phyloP scores from a whole-genome alignment of 2,888 invertebrate species.

The Hypselothyrea guttata region DNA sequence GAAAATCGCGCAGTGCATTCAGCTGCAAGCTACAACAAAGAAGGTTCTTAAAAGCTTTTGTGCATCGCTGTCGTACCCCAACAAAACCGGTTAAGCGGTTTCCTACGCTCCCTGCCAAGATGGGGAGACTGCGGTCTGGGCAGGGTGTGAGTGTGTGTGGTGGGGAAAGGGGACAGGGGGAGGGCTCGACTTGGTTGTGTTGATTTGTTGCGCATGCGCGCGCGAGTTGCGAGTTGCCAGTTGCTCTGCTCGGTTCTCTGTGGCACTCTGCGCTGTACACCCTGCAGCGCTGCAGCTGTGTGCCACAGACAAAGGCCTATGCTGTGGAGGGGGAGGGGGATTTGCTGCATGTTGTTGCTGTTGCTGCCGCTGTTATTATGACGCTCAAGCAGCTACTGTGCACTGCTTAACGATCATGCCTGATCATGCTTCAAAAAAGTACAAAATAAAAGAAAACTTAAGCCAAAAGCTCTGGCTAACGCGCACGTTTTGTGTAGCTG shows the following conservation, averaged over 20 bases:
- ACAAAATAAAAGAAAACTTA: slow-evolving; percentile 35
- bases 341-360: slow-evolving; percentile 60
- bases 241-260: slow-evolving; percentile 37
- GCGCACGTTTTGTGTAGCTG: slow-evolving; percentile 65
- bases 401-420: slow-evolving; percentile 78
- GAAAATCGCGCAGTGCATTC: slow-evolving; percentile 45
- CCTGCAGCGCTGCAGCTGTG: slow-evolving; percentile 76
- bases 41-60: slow-evolving; percentile 75
- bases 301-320: slow-evolving; percentile 45
- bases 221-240: slow-evolving; percentile 43
- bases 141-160: neutral
- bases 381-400: slow-evolving; percentile 76
- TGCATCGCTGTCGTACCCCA: slow-evolving; percentile 55
- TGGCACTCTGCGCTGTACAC: slow-evolving; percentile 52
- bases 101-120: slow-evolving; percentile 44
- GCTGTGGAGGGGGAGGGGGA: slow-evolving; percentile 1
- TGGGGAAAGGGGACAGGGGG: neutral
- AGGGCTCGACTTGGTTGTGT: slow-evolving; percentile 45
- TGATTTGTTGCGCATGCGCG: slow-evolving; percentile 73
- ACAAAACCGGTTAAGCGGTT: slow-evolving; percentile 65
- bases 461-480: slow-evolving; percentile 72
- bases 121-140: slow-evolving; percentile 4
- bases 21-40: slow-evolving; percentile 63
- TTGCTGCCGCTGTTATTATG: slow-evolving; percentile 70
- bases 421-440: slow-evolving; percentile 70